Evolutionary conservation across 2,797 vertebrate species (phyloP), one percentile per base, ranked within the genome.

Genomic region (Peromyscus aztecus): DNA sequence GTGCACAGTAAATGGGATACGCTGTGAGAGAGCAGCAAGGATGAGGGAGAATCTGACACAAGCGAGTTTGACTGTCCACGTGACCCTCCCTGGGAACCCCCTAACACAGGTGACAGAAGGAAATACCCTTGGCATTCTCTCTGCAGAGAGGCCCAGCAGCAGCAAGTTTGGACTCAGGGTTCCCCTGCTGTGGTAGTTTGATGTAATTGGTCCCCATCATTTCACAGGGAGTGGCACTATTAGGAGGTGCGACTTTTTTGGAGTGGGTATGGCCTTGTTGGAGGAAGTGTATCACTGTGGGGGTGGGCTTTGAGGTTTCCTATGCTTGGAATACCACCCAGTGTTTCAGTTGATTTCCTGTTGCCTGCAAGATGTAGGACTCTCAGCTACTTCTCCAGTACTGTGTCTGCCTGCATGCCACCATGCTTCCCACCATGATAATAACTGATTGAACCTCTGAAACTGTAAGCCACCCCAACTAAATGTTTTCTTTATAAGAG

Each of bases 61-160:
- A 43, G 71, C 0, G 3, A n/a, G n/a, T 43, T 0, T 55, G 34
- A 24, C 10, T 6, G 59, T 27, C 24, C 31, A 69, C n/a, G 17
- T 4, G 34, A 6, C 24, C 63, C 19, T 46, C 55, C 19, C 87
- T 31, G 61, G 63, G 12, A 29, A 12, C 7, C 65, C 37, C 52
- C 73, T 57, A 81, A 77, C 65, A 19, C 8, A 24, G 67, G 67
- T 24, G 11, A 75, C 57, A 65, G 43, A 82, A 97, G 90, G 78
- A 55, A 34, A 34, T 17, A 37, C 11, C 55, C 46, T 69, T 57
- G n/a, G 52, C 57, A 52, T 61, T 75, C 24, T 63, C 37, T 63
- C 43, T 24, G 24, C 10, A 69, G 16, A 10, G 8, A 29, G 40
- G 21, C 40, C 40, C 16, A 73, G 65, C 11, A 63, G 57, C 34